These are phyloP conservation scores for Natrix natrix DNA, from an alignment of 2,797 vertebrate genomes.

Conservation along the genomic window DNA sequence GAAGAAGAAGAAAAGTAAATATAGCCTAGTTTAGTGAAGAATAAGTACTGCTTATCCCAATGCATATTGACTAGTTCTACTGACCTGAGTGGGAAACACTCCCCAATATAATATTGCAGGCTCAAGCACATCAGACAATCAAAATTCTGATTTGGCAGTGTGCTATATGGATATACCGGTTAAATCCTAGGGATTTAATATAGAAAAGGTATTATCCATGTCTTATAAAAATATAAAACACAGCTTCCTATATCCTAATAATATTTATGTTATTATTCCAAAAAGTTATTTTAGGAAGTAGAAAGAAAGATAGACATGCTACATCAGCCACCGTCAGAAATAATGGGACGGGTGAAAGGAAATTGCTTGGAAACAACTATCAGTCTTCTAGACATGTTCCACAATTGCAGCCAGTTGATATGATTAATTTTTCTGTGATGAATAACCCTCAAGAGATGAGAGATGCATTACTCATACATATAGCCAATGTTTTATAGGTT, in stretches of 20 bases:
- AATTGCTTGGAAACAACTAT: neutral
- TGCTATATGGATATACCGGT: neutral
- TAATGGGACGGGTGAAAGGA: neutral
- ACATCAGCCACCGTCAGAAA: neutral
- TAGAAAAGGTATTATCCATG: neutral
- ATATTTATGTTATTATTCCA: neutral
- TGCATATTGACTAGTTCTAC: neutral
- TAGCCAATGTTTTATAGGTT: neutral
- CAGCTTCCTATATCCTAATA: neutral
- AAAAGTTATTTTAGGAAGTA: neutral
- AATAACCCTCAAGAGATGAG: neutral
- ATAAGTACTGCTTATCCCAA: neutral
- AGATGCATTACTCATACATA: neutral
- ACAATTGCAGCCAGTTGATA: neutral
- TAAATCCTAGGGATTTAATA: neutral
- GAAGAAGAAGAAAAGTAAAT: neutral
- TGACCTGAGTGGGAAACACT: neutral
- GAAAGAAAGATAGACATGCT: neutral
- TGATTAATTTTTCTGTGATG: neutral
- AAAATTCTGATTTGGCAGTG: neutral
- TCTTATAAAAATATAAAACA: neutral
- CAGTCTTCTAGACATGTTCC: neutral
- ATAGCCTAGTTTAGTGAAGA: neutral
- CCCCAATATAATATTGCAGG: neutral
- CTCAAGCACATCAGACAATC: neutral